A percentile compares a stretch with the other conserved stretches of the same genome.
Conservation (phyloP, 2,888 invertebrate genomes). For the Cheilosia grossa region DNA sequence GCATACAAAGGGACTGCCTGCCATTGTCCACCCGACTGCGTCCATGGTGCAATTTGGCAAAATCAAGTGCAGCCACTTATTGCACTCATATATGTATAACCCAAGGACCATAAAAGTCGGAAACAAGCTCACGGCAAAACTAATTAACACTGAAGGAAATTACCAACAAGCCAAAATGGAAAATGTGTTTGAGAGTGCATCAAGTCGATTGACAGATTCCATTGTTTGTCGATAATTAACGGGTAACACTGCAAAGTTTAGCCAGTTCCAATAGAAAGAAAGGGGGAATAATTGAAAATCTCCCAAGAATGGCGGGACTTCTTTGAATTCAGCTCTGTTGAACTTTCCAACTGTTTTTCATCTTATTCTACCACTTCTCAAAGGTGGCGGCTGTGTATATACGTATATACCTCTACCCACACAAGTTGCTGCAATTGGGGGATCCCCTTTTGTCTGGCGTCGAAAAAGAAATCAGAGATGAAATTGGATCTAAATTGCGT, state of each 20-base stretch:
- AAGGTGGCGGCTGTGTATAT: no score
- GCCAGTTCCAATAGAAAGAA: not conserved
- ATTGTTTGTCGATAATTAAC: constrained; percentile 30
- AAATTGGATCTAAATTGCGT: not conserved
- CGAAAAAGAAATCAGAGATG: not conserved
- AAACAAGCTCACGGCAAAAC: constrained; percentile 34
- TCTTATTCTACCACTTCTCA: not conserved
- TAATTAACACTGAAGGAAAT: constrained; percentile 20
- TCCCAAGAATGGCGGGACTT: not conserved
- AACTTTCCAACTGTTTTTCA: constrained; percentile 17
- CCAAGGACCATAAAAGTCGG: not conserved
- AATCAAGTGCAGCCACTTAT: constrained; percentile 14
- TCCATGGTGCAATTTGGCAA: not conserved
- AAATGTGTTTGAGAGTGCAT: constrained; percentile 5
- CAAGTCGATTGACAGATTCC: constrained; percentile 10
- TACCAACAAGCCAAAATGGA: constrained; percentile 9
- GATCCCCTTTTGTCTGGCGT: not conserved
- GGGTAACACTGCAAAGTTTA: not conserved
- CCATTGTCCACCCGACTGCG: not conserved
- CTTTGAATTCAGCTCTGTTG: not conserved
- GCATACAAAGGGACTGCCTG: not conserved
- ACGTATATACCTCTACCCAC: no score
- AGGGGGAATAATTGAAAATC: constrained; percentile 3
- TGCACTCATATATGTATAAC: no score
- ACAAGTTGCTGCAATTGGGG: no score